These are phyloP conservation scores for Protodeltote pygarga DNA, from an alignment of 2,888 invertebrate species.

Conservation along the genomic window DNA sequence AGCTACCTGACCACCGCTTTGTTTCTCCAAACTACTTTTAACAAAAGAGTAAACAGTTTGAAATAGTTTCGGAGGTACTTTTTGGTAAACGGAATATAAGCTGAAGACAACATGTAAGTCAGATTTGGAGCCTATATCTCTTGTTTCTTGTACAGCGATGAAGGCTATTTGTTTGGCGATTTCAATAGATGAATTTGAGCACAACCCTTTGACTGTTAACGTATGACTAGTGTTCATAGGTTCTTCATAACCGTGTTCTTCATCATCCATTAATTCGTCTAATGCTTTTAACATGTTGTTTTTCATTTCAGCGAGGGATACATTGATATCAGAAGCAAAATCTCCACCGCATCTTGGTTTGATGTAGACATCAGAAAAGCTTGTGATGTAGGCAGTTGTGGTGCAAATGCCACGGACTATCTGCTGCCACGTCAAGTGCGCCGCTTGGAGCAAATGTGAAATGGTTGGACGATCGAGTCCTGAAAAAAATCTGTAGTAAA, in stretches of 20 bases:
- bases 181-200: constrained; percentile 81
- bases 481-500: constrained; percentile 56
- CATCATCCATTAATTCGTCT: constrained; percentile 53
- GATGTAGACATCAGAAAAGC: constrained; percentile 89
- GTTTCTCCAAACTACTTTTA: constrained; percentile 42
- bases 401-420: constrained; percentile 86
- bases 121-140: constrained; percentile 29
- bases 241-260: constrained; percentile 27
- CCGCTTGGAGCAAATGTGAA: constrained; percentile 89
- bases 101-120: constrained; percentile 52
- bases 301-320: constrained; percentile 82
- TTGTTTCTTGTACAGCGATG: constrained; percentile 62
- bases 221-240: constrained; percentile 61
- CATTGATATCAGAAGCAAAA: constrained; percentile 65
- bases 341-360: constrained; percentile 83
- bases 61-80: constrained; percentile 57
- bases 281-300: constrained; percentile 75
- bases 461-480: constrained; percentile 88
- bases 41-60: constrained; percentile 54
- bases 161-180: constrained; percentile 86
- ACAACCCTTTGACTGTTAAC: constrained; percentile 77
- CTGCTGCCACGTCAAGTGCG: constrained; percentile 89
- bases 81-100: constrained; percentile 67
- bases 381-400: constrained; percentile 84
- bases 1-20: constrained; percentile 27